Base-by-base conservation (phyloP, 2,888 invertebrate species). In the Phymatocera aterrima region DNA sequence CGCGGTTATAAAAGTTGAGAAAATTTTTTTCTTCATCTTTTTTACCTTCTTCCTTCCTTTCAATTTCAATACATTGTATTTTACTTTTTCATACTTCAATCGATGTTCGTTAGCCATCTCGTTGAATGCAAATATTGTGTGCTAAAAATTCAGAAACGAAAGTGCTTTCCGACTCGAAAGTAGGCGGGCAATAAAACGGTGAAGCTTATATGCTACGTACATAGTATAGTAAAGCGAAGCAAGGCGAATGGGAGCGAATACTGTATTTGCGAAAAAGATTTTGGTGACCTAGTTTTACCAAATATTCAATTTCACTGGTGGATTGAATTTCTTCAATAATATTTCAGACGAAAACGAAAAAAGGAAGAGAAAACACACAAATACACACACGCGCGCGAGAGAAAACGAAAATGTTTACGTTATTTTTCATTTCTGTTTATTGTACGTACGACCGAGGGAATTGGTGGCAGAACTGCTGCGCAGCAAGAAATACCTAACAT, bases 261-360 rank as follows among this genome's bases (percentile, higher is more conserved):
- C 61, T n/a, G 37, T 61, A n/a, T 64, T 64, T 64, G 61, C 61
- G 34, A 64, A 37, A 37, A 64, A 64, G 61, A 64, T 64, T 64
- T 64, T 37, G 37, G 61, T 37, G 61, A 64, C 61, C 61, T 37
- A 64, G 18, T 64, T 64, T 64, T 31, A 15, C 34, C 61, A 5
- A 37, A 64, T 64, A 64, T 64, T 37, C 18, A n/a, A 64, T 37
- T 64, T 21, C 37, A 37, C 61, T 64, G 37, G n/a, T 37, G 4
- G 61, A 31, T 64, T 10, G n/a, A 64, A 34, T 28, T 28, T 57
- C 28, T 1, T 28, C 24, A 57, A 28, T 15, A 28, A 54, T 28
- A 57, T 57, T 57, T 51, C 21, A 51, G 51, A 51, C 51, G 21
- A 51, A 21, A 21, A 18, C 0, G 4, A 48, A 18, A 18, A 21